Evolutionary conservation across 2,888 invertebrate species (phyloP), one percentile per base, ranked within the genome.

Genomic region (Molanna angustata): DNA sequence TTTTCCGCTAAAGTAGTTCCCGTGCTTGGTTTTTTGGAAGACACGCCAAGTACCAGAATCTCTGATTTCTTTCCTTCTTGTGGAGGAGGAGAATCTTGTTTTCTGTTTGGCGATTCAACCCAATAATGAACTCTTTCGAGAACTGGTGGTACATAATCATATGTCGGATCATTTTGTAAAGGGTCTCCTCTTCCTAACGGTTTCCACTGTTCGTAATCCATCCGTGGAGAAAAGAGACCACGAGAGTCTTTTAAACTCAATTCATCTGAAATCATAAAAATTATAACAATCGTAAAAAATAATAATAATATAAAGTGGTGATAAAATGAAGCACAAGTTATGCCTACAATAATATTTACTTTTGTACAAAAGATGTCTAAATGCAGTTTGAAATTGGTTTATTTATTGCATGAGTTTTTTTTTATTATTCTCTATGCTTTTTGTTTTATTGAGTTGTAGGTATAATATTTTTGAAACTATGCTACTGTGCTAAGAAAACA

Each of bases 181-280:
- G 90, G 90, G 68, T 90, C 89, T 0, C 90, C 89, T 50, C 86
- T 83, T 3, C 90, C 90, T 37, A 90, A 78, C 0, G 90, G 90
- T 58, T 86, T 87, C 90, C 90, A 90, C 69, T 89, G 88, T 63
- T 89, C 88, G 68, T 89, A 90, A 66, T 90, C 88, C 81, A 89
- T 83, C 11, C 88, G 80, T 1, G 88, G 89, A 1, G 85, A 83
- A 64, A 87, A 85, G 54, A 83, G 68, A 7, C 74, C 67, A 46
- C 70, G 61, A 2, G 62, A 57, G 54, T 66, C 65, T 57, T 67
- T 66, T 22, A 53, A 44, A 40, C 56, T 53, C 37, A 50, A 44
- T 35, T 61, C 63, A 57, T 61, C 64, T 64, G 60, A 37, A 63
- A 61, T 2, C 18, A 46, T 18, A 33, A 45, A 41, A 11, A 4